Percentiles rank a stretch among this genome's conserved stretches.
phyloP scores from a whole-genome alignment of 1,140 invertebrate species.

The Solenopsis invicta region DNA sequence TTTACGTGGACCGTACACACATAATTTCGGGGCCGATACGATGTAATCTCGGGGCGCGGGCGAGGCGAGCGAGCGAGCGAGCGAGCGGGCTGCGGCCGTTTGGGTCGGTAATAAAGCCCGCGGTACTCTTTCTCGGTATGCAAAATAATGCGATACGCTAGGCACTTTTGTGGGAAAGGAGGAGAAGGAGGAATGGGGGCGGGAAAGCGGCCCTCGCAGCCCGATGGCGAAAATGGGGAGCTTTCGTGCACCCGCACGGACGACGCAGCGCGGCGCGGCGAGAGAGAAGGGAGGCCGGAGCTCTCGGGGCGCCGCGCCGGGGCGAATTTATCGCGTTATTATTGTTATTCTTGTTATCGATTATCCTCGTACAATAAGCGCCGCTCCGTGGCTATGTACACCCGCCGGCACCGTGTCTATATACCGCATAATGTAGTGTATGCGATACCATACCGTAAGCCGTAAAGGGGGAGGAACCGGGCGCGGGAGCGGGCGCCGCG shows the following conservation, averaged over 20 bases:
- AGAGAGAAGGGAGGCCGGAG: background rate
- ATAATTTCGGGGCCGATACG: constrained; percentile 47
- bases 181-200: too few species aligned
- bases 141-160: constrained; percentile 55
- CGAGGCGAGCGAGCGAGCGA: background rate
- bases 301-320: constrained; percentile 43
- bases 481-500: background rate
- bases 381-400: constrained; percentile 60
- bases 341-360: constrained; percentile 66
- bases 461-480: background rate
- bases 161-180: background rate
- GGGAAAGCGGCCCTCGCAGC: background rate
- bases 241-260: constrained; percentile 57
- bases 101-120: constrained; percentile 46
- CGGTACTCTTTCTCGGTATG: constrained; percentile 58
- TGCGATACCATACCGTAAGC: constrained; percentile 37
- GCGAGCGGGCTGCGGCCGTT: constrained; percentile 15
- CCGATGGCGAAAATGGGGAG: constrained; percentile 56
- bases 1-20: constrained; percentile 45
- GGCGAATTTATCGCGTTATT: constrained; percentile 64
- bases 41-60: constrained; percentile 31
- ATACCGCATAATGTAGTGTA: constrained; percentile 55
- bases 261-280: background rate
- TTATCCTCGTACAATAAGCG: constrained; percentile 65
- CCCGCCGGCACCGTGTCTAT: constrained; percentile 57